phyloP scores from a whole-genome alignment of 2,888 invertebrate genomes.

The Mythimna albipuncta region DNA sequence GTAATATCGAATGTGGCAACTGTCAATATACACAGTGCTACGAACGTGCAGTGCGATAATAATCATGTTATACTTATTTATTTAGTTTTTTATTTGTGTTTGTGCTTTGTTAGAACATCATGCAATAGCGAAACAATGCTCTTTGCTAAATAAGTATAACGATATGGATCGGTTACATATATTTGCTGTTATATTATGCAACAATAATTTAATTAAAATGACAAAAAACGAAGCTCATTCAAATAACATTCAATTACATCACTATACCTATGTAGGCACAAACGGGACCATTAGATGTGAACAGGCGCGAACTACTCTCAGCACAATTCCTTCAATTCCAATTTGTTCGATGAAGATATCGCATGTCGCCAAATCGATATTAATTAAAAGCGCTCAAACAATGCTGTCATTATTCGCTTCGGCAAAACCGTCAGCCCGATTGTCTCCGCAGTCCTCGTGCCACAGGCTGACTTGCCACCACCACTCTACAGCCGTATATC shows the following conservation, averaged over 20 bases:
- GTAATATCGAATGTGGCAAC: slow-evolving; percentile 35
- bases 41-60: slow-evolving; percentile 20
- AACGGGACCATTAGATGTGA: background rate
- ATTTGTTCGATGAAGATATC: slow-evolving; percentile 74
- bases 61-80: slow-evolving; percentile 9
- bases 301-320: slow-evolving; percentile 11
- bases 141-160: slow-evolving; percentile 12
- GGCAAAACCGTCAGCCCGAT: slow-evolving; percentile 71
- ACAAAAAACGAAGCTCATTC: slow-evolving; percentile 6
- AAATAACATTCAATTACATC: slow-evolving; percentile 13
- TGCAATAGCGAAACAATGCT: slow-evolving; percentile 15
- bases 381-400: slow-evolving; percentile 85
- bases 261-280: background rate
- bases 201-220: background rate
- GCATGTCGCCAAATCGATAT: slow-evolving; percentile 79
- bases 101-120: slow-evolving; percentile 9
- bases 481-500: slow-evolving; percentile 37
- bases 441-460: slow-evolving; percentile 66
- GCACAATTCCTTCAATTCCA: slow-evolving; percentile 64
- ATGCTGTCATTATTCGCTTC: slow-evolving; percentile 77
- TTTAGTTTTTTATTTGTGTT: slow-evolving; percentile 14
- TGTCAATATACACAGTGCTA: slow-evolving; percentile 24
- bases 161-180: slow-evolving; percentile 4
- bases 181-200: slow-evolving; percentile 8
- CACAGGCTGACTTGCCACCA: slow-evolving; percentile 44